Evolutionary conservation across 2,113 vertebrate genomes (phyloP).

Genomic region (Macrotus californicus): DNA sequence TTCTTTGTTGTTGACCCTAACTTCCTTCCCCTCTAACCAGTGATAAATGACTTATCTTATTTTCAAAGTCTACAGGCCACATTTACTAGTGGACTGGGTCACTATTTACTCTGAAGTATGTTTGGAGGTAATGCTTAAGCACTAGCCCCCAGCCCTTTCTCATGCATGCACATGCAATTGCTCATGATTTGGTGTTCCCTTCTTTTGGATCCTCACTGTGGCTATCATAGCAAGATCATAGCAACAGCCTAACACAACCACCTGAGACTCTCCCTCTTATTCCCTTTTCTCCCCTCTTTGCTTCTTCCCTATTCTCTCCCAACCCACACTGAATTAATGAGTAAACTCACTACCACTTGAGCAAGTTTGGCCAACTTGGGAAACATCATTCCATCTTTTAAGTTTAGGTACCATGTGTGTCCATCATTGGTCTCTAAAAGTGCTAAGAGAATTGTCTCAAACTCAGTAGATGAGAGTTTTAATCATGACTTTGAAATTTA

Average conservation of each 20-base stretch:
- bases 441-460: background rate
- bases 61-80: background rate
- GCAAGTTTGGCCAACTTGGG: background rate
- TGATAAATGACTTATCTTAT: background rate
- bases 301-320: background rate
- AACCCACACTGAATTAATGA: background rate
- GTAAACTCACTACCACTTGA: background rate
- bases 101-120: background rate
- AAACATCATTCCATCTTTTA: background rate
- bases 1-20: background rate
- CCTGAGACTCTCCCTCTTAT: background rate
- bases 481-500: background rate
- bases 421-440: background rate
- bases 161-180: background rate
- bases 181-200: background rate
- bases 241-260: background rate
- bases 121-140: background rate
- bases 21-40: background rate
- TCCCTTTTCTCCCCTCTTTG: background rate
- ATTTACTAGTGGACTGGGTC: background rate
- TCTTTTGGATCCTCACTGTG: background rate
- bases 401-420: background rate
- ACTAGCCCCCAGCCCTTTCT: background rate
- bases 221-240: background rate
- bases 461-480: background rate